phyloP scores from a whole-genome alignment of 2,113 vertebrate genomes.

The Eptesicus fuscus region DNA sequence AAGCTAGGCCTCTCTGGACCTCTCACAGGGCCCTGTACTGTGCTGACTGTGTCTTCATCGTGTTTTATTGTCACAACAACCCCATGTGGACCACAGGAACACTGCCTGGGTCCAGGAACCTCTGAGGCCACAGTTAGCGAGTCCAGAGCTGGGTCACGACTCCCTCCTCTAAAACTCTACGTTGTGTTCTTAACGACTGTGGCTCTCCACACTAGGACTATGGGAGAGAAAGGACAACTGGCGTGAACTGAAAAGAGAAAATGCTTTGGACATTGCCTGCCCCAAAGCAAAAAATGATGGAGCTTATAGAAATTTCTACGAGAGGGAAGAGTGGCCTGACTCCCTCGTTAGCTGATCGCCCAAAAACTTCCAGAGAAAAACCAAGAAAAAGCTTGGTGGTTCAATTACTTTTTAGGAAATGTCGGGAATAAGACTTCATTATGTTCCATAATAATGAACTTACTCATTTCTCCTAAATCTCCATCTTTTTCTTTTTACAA shows the following conservation, averaged over 20 bases:
- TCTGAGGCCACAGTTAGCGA: not conserved
- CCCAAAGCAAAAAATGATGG: not conserved
- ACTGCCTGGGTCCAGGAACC: not conserved
- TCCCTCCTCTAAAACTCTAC: not conserved
- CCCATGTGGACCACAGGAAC: not conserved
- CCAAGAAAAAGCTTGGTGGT: not conserved
- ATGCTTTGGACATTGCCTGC: not conserved
- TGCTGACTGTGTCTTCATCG: not conserved
- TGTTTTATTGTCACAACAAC: not conserved
- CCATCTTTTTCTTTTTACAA: not conserved
- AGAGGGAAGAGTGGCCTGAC: not conserved
- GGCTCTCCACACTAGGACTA: not conserved
- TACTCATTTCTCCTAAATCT: not conserved
- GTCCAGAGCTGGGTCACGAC: not conserved
- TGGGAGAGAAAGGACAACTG: not conserved
- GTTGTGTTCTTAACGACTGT: not conserved
- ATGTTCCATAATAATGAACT: not conserved
- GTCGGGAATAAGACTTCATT: not conserved
- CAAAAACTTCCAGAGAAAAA: not conserved
- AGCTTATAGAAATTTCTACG: not conserved
- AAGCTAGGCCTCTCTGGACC: not conserved
- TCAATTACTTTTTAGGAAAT: constrained; percentile 6
- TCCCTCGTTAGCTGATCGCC: not conserved
- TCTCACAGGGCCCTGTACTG: not conserved
- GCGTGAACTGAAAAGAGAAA: not conserved